Conservation (phyloP, 1,140 invertebrate species). For the Radopholus similis region DNA sequence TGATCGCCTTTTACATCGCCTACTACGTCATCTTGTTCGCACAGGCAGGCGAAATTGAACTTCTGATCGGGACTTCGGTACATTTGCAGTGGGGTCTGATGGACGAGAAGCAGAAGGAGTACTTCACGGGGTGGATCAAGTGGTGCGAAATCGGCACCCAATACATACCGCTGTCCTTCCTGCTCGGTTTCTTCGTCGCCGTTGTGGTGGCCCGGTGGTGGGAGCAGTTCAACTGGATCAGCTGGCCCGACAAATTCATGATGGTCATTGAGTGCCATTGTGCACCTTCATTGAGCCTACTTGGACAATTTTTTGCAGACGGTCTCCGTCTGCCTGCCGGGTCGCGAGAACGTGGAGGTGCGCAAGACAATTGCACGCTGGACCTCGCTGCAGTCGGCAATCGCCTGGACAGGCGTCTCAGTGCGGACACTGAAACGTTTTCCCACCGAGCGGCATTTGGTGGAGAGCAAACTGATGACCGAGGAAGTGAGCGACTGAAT, state of each 20-base stretch:
- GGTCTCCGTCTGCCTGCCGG: constrained; percentile 42
- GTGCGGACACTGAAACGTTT: constrained; percentile 81
- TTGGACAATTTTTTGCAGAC: constrained; percentile 4
- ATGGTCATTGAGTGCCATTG: constrained; percentile 31
- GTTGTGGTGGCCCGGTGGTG: constrained; percentile 59
- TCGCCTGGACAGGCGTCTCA: constrained; percentile 66
- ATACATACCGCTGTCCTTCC: constrained; percentile 58
- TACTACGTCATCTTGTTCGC: constrained; percentile 59
- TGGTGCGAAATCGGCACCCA: constrained; percentile 57
- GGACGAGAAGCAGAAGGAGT: constrained; percentile 60
- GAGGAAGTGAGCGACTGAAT: constrained; percentile 9
- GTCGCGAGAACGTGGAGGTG: constrained; percentile 49
- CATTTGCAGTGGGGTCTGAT: constrained; percentile 57
- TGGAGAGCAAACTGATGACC: constrained; percentile 72
- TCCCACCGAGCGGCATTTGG: constrained; percentile 81
- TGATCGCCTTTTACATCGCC: constrained; percentile 58
- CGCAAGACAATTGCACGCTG: constrained; percentile 55
- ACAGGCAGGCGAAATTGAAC: constrained; percentile 41
- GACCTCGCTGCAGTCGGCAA: constrained; percentile 56
- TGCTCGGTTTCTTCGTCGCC: constrained; percentile 60
- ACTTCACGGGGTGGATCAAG: constrained; percentile 60
- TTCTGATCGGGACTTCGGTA: background rate
- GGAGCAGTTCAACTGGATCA: constrained; percentile 60
- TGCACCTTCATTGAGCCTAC: background rate
- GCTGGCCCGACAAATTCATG: constrained; percentile 60